Evolutionary conservation across 2,888 invertebrate species (phyloP).

Genomic region (Atethmia centrago): DNA sequence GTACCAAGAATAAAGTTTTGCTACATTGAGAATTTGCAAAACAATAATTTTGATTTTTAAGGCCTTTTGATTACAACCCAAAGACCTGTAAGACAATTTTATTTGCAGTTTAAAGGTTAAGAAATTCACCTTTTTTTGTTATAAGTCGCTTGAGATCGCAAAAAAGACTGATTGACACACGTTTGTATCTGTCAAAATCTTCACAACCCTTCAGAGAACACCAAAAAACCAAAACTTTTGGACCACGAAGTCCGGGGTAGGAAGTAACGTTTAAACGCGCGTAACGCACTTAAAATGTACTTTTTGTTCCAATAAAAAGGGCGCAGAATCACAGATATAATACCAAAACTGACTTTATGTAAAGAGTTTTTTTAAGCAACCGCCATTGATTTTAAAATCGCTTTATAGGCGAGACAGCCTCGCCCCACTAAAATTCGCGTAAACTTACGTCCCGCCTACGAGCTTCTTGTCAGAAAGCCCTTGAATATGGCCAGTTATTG

Average conservation of each 20-base stretch:
- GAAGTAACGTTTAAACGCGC: not conserved
- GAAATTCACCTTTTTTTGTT: not conserved
- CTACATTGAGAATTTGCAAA: not conserved
- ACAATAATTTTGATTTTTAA: not conserved
- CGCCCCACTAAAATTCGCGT: constrained; percentile 35
- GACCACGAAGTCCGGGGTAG: not conserved
- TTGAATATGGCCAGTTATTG: constrained; percentile 89
- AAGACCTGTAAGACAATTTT: not conserved
- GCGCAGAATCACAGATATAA: not conserved
- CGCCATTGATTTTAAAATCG: not conserved
- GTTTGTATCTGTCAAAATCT: not conserved
- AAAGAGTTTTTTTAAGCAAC: constrained; percentile 6
- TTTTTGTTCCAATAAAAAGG: not conserved
- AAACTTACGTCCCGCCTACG: constrained; percentile 38
- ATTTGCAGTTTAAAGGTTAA: not conserved
- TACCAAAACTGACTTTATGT: not conserved
- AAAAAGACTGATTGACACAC: not conserved
- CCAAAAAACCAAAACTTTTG: not conserved
- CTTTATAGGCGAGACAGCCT: constrained; percentile 11
- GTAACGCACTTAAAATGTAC: not conserved
- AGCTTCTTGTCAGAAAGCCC: constrained; percentile 77
- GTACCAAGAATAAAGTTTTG: not conserved
- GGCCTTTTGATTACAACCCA: not conserved
- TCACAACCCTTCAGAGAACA: constrained; percentile 34
- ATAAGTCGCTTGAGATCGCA: constrained; percentile 19